Base-by-base conservation (phyloP, 2,888 invertebrate species). In the Ormia ochracea region DNA sequence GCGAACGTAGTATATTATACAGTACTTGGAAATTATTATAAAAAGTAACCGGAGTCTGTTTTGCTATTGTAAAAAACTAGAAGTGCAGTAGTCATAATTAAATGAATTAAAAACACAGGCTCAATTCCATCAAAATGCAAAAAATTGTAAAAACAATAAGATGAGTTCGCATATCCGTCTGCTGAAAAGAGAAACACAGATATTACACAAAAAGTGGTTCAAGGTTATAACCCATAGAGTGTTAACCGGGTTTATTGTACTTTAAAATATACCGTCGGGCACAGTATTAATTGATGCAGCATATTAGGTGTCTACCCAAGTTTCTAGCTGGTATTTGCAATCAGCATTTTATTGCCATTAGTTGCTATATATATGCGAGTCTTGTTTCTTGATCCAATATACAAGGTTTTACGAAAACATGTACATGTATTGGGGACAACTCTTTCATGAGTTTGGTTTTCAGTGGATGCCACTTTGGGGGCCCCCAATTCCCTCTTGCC, bases 171-270 rank as follows among this genome's bases (percentile, higher is more conserved):
- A 14, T 48, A 38, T 17, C 45, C 33, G 43, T 23, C 43, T 33
- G 26, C 33, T 3, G 7, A 19, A 45, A 58, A 23, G 10, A 54
- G 61, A 72, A 43, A 52, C 61, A 72, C 52, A 70, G 26, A 28
- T 58, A 70, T n/a, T 21, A 14, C 7, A 33, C 43, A 43, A 54
- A 77, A 77, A 63, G 69, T 83, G 82, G 87, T 87, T 86, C 87
- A 87, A 87, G 87, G 87, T 87, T 86, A 86, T 82, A 85, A 85
- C 87, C 85, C 87, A 83, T 81, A 81, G 83, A 82, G 83, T 85
- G 84, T 87, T 86, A 85, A 85, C 82, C 59, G 81, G 84, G 85
- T 85, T 87, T 86, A 85, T 87, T 87, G 86, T 85, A 86, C 86
- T 82, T 79, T 81, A 74, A 50, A 41, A 76, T 54, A 28, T 41